Evolutionary conservation across 2,797 vertebrate genomes (phyloP).

Genomic region (Macrochelys suwanniensis): DNA sequence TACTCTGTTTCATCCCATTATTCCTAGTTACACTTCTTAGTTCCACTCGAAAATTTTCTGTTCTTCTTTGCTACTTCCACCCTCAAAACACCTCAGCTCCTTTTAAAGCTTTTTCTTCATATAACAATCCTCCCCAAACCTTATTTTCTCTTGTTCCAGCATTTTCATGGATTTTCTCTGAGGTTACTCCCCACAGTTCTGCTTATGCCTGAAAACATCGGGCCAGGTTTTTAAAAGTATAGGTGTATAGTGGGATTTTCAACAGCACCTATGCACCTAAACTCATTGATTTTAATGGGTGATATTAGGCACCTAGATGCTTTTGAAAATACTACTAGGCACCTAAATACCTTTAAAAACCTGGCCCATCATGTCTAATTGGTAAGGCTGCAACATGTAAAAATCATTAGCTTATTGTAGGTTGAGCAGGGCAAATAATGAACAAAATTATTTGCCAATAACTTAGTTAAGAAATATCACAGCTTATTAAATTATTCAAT

Average conservation of each 20-base stretch:
- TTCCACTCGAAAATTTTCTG: background rate
- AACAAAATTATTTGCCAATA: background rate
- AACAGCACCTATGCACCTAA: background rate
- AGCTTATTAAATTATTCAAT: background rate
- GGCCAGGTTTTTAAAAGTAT: background rate
- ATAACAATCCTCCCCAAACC: background rate
- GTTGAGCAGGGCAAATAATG: background rate
- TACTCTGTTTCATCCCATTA: background rate
- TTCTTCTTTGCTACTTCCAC: background rate
- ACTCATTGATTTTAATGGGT: background rate
- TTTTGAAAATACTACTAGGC: background rate
- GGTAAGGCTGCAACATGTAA: background rate
- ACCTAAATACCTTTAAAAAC: background rate
- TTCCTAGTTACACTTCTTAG: background rate
- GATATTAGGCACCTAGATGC: background rate
- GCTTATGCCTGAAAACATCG: background rate
- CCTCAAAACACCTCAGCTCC: background rate
- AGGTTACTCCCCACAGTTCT: background rate
- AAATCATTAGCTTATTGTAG: background rate
- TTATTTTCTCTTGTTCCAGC: background rate
- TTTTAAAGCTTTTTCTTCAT: background rate
- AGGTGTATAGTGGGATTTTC: background rate
- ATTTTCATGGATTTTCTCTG: background rate
- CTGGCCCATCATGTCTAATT: background rate
- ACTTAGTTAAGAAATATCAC: background rate